Evolutionary conservation across 2,888 invertebrate genomes (phyloP).

Genomic region (Drosophila affinis): DNA sequence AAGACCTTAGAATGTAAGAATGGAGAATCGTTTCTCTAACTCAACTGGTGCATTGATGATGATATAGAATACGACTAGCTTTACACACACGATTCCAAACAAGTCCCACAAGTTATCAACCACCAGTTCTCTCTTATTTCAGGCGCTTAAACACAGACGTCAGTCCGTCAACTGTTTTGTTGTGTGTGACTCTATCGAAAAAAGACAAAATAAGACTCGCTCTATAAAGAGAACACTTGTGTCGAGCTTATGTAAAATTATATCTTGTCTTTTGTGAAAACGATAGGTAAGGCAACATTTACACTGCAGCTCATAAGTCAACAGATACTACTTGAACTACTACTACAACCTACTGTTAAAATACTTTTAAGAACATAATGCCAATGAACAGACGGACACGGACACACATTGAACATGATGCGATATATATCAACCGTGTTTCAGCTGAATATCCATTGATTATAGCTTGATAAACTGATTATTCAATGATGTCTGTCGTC

Average conservation of each 20-base stretch:
- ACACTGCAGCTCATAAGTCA: constrained; percentile 70
- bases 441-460: constrained; percentile 86
- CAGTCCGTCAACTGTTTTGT: constrained; percentile 54
- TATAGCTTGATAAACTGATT: constrained; percentile 83
- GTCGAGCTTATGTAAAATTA: constrained; percentile 59
- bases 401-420: constrained; percentile 80
- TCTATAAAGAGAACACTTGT: constrained; percentile 10
- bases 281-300: constrained; percentile 83
- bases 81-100: constrained; percentile 46
- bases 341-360: constrained; percentile 12
- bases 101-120: constrained; percentile 86
- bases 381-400: not conserved
- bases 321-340: constrained; percentile 73
- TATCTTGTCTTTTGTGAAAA: constrained; percentile 69
- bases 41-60: constrained; percentile 77
- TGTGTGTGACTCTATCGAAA: constrained; percentile 72
- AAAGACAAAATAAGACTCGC: constrained; percentile 43
- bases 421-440: constrained; percentile 85
- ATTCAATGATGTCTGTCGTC: constrained; percentile 64
- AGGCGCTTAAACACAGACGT: constrained; percentile 85
- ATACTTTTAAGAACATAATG: constrained; percentile 8
- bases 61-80: constrained; percentile 41
- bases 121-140: constrained; percentile 96
- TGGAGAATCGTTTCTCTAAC: constrained; percentile 51
- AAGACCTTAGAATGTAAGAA: constrained; percentile 55